Evolutionary conservation across 2,113 vertebrate genomes (phyloP).

Genomic region (Phalacrocorax brasilianus): DNA sequence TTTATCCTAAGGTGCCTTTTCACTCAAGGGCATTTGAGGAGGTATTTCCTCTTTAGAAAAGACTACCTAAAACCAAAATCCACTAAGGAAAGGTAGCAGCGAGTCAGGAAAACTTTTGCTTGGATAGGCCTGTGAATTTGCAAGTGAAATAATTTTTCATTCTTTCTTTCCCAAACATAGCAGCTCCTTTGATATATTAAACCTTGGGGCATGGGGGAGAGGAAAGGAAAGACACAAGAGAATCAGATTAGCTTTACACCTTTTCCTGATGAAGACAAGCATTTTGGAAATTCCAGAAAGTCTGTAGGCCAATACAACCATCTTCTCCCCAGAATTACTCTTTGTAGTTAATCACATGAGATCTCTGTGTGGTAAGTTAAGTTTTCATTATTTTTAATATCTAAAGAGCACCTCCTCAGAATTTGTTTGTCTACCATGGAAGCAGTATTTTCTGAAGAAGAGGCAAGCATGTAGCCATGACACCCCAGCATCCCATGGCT

Average conservation of each 20-base stretch:
- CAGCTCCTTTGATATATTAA: not conserved
- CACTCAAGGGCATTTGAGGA: not conserved
- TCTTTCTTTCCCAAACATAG: not conserved
- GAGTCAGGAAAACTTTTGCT: not conserved
- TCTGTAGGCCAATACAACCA: not conserved
- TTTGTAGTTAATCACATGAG: not conserved
- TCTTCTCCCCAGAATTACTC: not conserved
- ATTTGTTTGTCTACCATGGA: not conserved
- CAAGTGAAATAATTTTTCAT: not conserved
- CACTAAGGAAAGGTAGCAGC: not conserved
- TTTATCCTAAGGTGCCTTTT: not conserved
- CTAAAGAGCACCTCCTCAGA: not conserved
- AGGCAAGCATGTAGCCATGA: fast-evolving
- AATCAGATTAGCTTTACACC: not conserved
- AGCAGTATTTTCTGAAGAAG: not conserved
- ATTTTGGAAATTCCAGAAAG: not conserved
- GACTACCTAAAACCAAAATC: not conserved
- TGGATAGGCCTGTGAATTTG: not conserved
- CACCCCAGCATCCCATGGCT: not conserved
- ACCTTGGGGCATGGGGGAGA: not conserved
- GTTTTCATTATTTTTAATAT: not conserved
- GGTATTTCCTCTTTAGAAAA: not conserved
- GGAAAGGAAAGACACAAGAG: too few relatives aligned
- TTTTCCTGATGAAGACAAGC: not conserved
- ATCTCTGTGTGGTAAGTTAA: not conserved